These are phyloP conservation scores for Ageneiosus marmoratus DNA, from an alignment of 2,113 vertebrate species.

Conservation along the genomic window DNA sequence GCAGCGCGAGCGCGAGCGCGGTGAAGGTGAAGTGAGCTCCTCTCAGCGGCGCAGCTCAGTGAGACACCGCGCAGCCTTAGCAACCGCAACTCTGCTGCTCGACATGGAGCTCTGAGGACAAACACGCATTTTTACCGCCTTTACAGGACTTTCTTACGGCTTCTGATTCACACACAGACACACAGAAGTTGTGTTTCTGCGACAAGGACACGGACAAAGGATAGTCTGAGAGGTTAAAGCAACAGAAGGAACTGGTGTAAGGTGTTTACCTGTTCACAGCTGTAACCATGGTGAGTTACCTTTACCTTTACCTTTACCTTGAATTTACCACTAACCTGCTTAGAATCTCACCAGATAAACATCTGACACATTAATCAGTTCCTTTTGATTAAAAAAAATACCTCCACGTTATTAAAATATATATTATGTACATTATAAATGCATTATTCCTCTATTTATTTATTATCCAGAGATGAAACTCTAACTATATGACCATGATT, in stretches of 20 bases:
- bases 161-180: neutral
- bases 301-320: neutral
- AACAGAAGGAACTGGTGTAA: neutral
- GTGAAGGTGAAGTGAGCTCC: neutral
- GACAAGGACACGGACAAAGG: conserved; percentile 9
- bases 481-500: neutral
- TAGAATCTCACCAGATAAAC: neutral
- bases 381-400: neutral
- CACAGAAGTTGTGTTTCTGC: neutral
- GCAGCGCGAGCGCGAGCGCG: neutral
- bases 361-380: neutral
- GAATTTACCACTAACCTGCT: neutral
- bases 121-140: neutral
- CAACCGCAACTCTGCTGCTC: conserved; percentile 14
- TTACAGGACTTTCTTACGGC: neutral
- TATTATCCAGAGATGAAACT: neutral
- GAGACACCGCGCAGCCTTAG: conserved; percentile 1
- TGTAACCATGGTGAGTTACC: conserved; percentile 36
- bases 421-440: neutral
- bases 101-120: conserved; percentile 15
- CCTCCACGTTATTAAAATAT: too few species aligned
- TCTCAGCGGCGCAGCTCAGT: neutral
- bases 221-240: neutral
- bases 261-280: conserved; percentile 11
- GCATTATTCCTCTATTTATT: neutral